Evolutionary conservation across 2,888 invertebrate species (phyloP).

Genomic region (Tenthredo notha): DNA sequence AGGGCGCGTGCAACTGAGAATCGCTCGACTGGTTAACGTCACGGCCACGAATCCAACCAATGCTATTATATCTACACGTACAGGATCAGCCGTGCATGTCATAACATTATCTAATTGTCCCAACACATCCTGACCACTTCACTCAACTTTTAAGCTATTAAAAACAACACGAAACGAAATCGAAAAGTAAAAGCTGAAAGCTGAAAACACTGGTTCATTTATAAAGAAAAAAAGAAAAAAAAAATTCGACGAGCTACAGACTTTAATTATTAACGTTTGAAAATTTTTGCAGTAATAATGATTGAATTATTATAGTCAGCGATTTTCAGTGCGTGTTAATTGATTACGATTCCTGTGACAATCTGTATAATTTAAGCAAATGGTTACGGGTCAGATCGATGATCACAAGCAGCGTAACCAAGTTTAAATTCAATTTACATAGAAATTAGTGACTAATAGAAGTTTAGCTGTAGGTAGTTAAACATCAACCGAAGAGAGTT

Average conservation of each 20-base stretch:
- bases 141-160: neutral
- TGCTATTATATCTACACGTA: constrained; percentile 14
- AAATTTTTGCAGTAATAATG: neutral
- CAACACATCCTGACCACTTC: constrained; percentile 2
- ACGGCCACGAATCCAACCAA: constrained; percentile 23
- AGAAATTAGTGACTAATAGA: constrained; percentile 39
- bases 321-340: constrained; percentile 20
- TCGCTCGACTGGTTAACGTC: constrained; percentile 34
- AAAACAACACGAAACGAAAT: neutral
- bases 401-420: constrained; percentile 35
- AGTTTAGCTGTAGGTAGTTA: constrained; percentile 32
- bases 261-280: neutral
- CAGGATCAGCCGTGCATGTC: constrained; percentile 17
- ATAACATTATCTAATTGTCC: constrained; percentile 18
- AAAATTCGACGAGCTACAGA: neutral
- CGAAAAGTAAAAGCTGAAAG: neutral
- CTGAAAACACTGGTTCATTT: neutral
- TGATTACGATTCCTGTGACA: constrained; percentile 10
- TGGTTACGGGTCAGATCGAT: constrained; percentile 43
- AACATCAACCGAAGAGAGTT: constrained; percentile 23
- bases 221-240: neutral
- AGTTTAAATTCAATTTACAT: constrained; percentile 44
- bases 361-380: constrained; percentile 23
- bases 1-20: constrained; percentile 11
- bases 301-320: neutral